Evolutionary conservation across 2,888 invertebrate genomes (phyloP).

Genomic region (Rhagonycha lutea): DNA sequence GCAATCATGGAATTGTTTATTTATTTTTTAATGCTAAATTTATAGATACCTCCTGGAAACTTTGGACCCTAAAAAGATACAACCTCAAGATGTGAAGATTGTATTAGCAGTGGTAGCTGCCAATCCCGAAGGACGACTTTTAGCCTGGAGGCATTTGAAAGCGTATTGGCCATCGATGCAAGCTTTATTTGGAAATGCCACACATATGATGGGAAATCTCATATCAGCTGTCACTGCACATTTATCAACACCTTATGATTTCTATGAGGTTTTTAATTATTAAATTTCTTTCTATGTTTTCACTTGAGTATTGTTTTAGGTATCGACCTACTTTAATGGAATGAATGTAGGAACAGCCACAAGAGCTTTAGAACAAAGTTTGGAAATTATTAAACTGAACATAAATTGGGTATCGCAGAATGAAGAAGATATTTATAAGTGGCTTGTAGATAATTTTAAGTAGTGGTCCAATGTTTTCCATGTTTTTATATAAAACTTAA

Average conservation of each 20-base stretch:
- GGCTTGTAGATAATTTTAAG: conserved; percentile 49
- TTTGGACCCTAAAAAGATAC: conserved; percentile 70
- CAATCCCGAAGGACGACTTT: conserved; percentile 70
- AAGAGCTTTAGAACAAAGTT: conserved; percentile 69
- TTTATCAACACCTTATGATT: conserved; percentile 75
- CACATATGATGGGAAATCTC: conserved; percentile 66
- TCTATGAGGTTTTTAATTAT: conserved; percentile 64
- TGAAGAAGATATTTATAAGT: conserved; percentile 58
- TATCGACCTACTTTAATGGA: conserved; percentile 54
- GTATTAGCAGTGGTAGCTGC: conserved; percentile 75
- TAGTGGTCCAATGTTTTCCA: conserved; percentile 22
- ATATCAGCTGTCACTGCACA: conserved; percentile 68
- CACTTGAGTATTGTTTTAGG: conserved; percentile 40
- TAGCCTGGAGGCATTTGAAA: conserved; percentile 75
- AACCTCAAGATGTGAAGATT: conserved; percentile 70
- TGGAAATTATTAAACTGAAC: conserved; percentile 81
- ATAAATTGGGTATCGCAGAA: conserved; percentile 76
- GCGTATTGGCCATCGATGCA: conserved; percentile 70
- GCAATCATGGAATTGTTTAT: not conserved
- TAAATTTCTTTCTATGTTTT: conserved; percentile 6
- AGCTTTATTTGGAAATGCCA: conserved; percentile 66
- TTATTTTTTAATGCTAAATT: not conserved
- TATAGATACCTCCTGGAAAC: conserved; percentile 75
- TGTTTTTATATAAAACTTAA: not conserved
- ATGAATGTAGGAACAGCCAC: conserved; percentile 55